These are phyloP conservation scores for Callimorpha dominula DNA, from an alignment of 2,888 invertebrate genomes.

Conservation along the genomic window DNA sequence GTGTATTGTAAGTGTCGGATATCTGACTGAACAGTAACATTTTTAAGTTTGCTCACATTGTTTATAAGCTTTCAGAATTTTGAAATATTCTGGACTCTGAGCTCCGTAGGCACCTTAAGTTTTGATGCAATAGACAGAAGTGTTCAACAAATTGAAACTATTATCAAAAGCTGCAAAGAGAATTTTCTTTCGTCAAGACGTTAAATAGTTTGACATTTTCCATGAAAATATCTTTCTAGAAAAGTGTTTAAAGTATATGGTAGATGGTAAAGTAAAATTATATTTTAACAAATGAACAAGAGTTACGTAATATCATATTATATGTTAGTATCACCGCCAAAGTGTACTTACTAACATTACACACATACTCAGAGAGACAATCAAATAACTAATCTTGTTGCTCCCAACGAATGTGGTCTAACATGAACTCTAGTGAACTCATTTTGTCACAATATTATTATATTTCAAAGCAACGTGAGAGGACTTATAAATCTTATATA, in stretches of 20 bases:
- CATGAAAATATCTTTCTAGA: too few species aligned
- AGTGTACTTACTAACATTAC: not conserved
- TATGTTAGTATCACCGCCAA: not conserved
- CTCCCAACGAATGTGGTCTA: conserved; percentile 3
- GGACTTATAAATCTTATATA: conserved; percentile 40
- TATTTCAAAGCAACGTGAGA: conserved; percentile 32
- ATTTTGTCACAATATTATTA: conserved; percentile 29
- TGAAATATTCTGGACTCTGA: conserved; percentile 1
- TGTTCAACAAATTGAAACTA: too few species aligned
- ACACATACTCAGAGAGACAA: not conserved
- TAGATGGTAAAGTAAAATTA: not conserved
- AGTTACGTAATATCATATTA: not conserved
- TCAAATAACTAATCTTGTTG: not conserved
- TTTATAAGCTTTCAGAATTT: conserved; percentile 30
- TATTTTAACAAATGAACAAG: not conserved
- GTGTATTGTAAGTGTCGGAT: conserved; percentile 17
- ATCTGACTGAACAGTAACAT: conserved; percentile 8
- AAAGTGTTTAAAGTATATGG: too few species aligned
- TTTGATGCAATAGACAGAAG: too few species aligned
- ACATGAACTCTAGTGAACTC: conserved; percentile 18
- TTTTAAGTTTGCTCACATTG: conserved; percentile 24
- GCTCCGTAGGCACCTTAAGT: not conserved
- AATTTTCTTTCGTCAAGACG: too few species aligned
- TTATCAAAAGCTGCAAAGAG: too few species aligned
- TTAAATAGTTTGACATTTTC: too few species aligned